phyloP scores from a whole-genome alignment of 2,113 vertebrate species.

The Balaenoptera acutorostrata region DNA sequence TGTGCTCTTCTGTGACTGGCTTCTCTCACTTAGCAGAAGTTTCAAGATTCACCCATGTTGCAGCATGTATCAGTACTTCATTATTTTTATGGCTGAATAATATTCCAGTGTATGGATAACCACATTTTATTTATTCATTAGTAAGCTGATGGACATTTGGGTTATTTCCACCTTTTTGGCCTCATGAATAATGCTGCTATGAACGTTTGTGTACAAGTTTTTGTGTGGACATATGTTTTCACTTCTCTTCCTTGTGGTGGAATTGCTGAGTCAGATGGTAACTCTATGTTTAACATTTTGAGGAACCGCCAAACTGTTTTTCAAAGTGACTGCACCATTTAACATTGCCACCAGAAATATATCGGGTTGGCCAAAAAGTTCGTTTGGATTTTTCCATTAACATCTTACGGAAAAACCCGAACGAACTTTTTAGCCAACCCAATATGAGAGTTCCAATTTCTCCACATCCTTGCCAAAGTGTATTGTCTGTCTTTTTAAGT shows the following conservation, averaged over 20 bases:
- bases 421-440: no score
- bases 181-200: neutral
- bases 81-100: neutral
- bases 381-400: no score
- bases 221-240: neutral
- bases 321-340: neutral
- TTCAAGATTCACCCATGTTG: neutral
- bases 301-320: neutral
- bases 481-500: neutral
- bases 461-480: neutral
- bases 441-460: neutral
- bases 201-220: neutral
- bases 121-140: neutral
- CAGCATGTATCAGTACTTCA: neutral
- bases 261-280: neutral
- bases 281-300: neutral
- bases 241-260: neutral
- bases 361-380: no score
- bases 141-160: neutral
- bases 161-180: neutral
- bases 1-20: neutral
- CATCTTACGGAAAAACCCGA: no score
- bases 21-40: neutral
- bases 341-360: neutral
- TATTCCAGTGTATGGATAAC: neutral